Conservation (phyloP, 2,113 vertebrate species). For the Embiotoca jacksoni region DNA sequence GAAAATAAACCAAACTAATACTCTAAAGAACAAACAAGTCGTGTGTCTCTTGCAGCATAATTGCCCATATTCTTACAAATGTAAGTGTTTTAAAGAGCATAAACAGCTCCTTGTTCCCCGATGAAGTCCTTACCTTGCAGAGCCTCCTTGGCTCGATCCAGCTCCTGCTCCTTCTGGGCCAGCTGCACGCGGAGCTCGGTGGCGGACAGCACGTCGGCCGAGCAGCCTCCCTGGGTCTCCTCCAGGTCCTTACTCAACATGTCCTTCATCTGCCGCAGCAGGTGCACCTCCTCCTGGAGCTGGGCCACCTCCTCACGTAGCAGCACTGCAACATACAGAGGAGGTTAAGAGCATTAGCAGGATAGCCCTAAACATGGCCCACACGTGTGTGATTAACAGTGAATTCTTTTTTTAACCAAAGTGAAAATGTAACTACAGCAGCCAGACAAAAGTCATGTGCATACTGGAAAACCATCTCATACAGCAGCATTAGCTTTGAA, state of each 20-base stretch:
- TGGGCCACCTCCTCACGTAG: conserved; percentile 96
- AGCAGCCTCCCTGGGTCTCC: conserved; percentile 92
- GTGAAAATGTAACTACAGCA: background rate
- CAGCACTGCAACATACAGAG: conserved; percentile 83
- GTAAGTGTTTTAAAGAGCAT: conserved; percentile 12
- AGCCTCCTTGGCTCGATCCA: conserved; percentile 95
- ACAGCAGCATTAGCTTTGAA: conserved; percentile 2
- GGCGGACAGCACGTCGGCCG: conserved; percentile 91
- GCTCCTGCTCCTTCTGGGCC: conserved; percentile 95
- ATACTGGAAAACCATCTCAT: background rate
- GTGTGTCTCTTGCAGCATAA: background rate
- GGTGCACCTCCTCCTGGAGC: conserved; percentile 97
- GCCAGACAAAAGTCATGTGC: background rate
- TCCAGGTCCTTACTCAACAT: conserved; percentile 97
- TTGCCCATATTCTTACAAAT: background rate
- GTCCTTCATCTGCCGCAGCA: conserved; percentile 98
- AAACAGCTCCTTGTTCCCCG: background rate
- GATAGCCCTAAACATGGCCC: background rate
- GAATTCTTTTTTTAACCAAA: background rate
- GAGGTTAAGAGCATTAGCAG: conserved; percentile 17
- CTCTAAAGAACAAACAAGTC: background rate
- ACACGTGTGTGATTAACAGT: background rate
- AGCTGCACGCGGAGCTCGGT: conserved; percentile 97
- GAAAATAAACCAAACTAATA: too few species aligned
- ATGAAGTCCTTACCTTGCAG: conserved; percentile 89